Base-by-base conservation (phyloP, 2,888 invertebrate genomes). In the Tiphia femorata region DNA sequence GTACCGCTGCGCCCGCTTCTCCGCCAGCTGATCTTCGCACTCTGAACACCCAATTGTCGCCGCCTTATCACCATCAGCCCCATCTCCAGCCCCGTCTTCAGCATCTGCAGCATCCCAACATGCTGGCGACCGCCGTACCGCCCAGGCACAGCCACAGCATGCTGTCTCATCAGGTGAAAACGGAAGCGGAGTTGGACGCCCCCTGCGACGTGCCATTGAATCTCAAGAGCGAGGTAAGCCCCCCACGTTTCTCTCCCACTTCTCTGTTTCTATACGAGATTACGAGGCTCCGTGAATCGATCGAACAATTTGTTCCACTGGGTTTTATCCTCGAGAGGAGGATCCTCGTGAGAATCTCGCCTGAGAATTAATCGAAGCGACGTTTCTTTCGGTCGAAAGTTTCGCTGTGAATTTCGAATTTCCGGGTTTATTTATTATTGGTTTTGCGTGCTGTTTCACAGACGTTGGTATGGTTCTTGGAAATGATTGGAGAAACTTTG, bases 1-100 rank as follows among this genome's bases (percentile, higher is more conserved):
- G 87, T 87, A 81, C 87, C 79, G 87, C 86, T 79, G 86, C 87
- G 66, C 84, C 86, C 75, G 86, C 86, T 73, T 84, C 86, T 63
- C 85, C 86, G 71, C 86, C 87, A 75, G 83, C 85, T 79, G 79
- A 83, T 77, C 80, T 83, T 62, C 82, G 84, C 72, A 84, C 84
- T 64, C 83, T 86, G 67, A 84, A 85, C 73, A 74, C 73, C 61
- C 82, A 80, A 70, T 74, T 81, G 64, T 78, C 80, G 58, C 67
- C 78, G 50, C 73, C 78, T 67, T 80, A 81, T 72, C 78, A 78
- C 55, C 80, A 80, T 69, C 80, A 79, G 58, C 69, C 78, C 54
- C 80, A 78, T 64, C 78, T 80, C 52, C 81, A 79, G 59, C 71
- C 67, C 67, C 73, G 72, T 71, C 72, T 72, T 66, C 76, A 75